These are phyloP conservation scores for Enteromius radiatus DNA, from an alignment of 2,797 vertebrate genomes.

Conservation along the genomic window DNA sequence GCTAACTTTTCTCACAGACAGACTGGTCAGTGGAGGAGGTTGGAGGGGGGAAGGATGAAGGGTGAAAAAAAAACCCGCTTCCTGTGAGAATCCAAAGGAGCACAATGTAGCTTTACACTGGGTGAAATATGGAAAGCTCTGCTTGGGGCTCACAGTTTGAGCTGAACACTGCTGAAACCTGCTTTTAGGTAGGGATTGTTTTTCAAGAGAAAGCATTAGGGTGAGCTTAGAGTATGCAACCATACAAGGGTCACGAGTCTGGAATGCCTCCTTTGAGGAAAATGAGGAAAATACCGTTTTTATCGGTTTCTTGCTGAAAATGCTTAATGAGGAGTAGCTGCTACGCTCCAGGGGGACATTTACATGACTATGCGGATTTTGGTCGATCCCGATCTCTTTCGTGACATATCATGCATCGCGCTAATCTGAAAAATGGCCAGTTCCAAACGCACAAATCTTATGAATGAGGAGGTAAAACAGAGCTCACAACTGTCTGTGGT, in stretches of 20 bases:
- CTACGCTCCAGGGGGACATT: slow-evolving; percentile 19
- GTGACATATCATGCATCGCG: slow-evolving; percentile 9
- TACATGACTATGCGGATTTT: slow-evolving; percentile 14
- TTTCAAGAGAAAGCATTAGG: slow-evolving; percentile 53
- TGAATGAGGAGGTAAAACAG: slow-evolving; percentile 52
- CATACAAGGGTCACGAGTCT: slow-evolving; percentile 45
- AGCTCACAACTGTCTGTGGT: slow-evolving; percentile 36
- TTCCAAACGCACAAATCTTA: slow-evolving; percentile 55
- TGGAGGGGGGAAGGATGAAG: slow-evolving; percentile 49
- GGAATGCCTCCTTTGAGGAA: slow-evolving; percentile 40
- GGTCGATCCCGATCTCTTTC: slow-evolving; percentile 13
- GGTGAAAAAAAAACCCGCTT: slow-evolving; percentile 52
- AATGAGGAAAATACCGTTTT: slow-evolving; percentile 34
- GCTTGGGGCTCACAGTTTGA: slow-evolving; percentile 52
- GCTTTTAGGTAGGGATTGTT: slow-evolving; percentile 49
- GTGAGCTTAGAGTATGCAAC: slow-evolving; percentile 41
- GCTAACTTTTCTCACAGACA: slow-evolving; percentile 56
- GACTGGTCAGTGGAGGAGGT: slow-evolving; percentile 44
- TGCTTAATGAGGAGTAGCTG: slow-evolving; percentile 32
- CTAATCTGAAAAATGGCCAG: slow-evolving; percentile 46
- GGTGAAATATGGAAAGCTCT: slow-evolving; percentile 59
- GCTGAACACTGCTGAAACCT: slow-evolving; percentile 38
- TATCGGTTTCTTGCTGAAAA: slow-evolving; percentile 39
- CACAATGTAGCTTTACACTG: slow-evolving; percentile 47
- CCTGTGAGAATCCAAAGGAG: slow-evolving; percentile 58